Percentiles rank a stretch among this genome's conserved stretches.
Conservation (phyloP, 2,113 vertebrate genomes). For the Tragulus kanchil region DNA sequence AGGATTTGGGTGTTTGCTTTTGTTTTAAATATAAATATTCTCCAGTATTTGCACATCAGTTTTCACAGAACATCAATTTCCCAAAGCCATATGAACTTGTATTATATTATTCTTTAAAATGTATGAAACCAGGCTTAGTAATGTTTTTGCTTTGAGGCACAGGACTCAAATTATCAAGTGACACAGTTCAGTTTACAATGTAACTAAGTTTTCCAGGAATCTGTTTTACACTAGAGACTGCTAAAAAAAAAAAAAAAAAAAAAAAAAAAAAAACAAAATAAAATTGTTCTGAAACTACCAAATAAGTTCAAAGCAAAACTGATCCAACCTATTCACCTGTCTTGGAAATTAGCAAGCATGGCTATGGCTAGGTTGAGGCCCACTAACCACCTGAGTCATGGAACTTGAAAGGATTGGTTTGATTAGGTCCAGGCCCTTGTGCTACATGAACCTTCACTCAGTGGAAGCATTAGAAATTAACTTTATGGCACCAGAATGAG, state of each 20-base stretch:
- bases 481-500: background rate
- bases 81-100: background rate
- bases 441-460: background rate
- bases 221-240: background rate
- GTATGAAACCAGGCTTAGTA: background rate
- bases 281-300: background rate
- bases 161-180: background rate
- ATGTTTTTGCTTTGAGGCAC: conserved; percentile 1
- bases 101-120: background rate
- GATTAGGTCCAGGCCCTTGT: background rate
- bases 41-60: background rate
- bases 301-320: background rate
- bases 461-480: background rate
- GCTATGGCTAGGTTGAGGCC: background rate
- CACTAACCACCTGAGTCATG: background rate
- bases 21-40: background rate
- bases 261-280: background rate
- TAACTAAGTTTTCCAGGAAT: background rate
- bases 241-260: background rate
- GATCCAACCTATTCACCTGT: background rate
- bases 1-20: background rate
- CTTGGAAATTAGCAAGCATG: background rate
- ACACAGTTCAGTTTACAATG: background rate
- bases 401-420: background rate
- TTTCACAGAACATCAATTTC: background rate